phyloP scores from a whole-genome alignment of 2,888 invertebrate species.

The Tenthredo livida region DNA sequence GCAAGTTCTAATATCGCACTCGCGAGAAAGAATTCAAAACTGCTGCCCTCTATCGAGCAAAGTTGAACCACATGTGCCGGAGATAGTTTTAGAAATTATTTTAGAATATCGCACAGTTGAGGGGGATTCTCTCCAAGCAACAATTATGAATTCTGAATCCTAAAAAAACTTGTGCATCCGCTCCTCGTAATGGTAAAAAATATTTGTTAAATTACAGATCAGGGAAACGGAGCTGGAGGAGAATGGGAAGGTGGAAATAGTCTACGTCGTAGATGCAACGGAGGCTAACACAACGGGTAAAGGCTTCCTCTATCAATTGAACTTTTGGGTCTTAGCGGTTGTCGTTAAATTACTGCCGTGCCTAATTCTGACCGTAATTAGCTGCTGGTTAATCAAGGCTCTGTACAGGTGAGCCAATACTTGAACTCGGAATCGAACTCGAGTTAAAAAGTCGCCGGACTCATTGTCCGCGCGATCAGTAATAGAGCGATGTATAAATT shows the following conservation, averaged over 20 bases:
- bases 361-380: constrained; percentile 87
- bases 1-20: not conserved
- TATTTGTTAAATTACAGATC: constrained; percentile 62
- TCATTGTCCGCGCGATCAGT: not conserved
- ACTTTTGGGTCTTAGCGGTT: constrained; percentile 91
- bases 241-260: constrained; percentile 63
- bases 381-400: constrained; percentile 85
- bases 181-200: not conserved
- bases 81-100: not conserved
- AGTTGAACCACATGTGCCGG: not conserved
- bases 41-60: not conserved
- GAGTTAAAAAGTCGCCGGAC: not conserved
- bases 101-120: not conserved
- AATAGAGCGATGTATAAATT: not conserved
- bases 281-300: constrained; percentile 81
- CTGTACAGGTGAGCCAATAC: constrained; percentile 79
- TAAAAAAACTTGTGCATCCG: not conserved
- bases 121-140: not conserved
- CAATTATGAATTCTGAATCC: not conserved
- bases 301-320: constrained; percentile 83
- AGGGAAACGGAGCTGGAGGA: constrained; percentile 64
- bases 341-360: constrained; percentile 91
- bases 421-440: not conserved
- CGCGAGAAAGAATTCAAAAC: not conserved
- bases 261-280: constrained; percentile 72